Percentiles rank a stretch among this genome's conserved stretches.
phyloP scores from a whole-genome alignment of 2,888 invertebrate genomes.

The Neria commutata region DNA sequence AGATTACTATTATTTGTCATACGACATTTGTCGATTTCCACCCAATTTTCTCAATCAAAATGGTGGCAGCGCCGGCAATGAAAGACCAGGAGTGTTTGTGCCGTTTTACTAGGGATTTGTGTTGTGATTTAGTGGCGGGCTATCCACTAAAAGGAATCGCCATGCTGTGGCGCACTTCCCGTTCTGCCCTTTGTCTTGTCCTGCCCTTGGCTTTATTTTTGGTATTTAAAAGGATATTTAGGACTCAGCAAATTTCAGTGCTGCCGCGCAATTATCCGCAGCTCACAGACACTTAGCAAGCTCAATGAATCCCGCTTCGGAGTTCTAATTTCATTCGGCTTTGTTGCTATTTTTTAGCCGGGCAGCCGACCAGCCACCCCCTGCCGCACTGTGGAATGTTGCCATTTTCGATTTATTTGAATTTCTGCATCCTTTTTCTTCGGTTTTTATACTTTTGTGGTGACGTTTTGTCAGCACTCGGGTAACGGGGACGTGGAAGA shows the following conservation, averaged over 20 bases:
- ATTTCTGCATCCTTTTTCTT: not conserved
- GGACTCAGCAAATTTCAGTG: slow-evolving; percentile 8
- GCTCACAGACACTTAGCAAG: slow-evolving; percentile 40
- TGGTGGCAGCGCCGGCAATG: slow-evolving; percentile 21
- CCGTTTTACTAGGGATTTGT: slow-evolving; percentile 53
- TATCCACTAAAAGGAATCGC: slow-evolving; percentile 24
- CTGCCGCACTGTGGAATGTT: not conserved
- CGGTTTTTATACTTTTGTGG: not conserved
- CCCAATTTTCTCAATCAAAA: not conserved
- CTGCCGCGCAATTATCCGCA: slow-evolving; percentile 1
- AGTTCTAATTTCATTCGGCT: slow-evolving; percentile 6
- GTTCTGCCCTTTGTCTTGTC: not conserved
- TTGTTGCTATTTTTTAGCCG: slow-evolving; percentile 2
- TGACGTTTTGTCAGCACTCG: not conserved
- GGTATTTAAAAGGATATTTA: slow-evolving; percentile 11
- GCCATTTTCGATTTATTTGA: not conserved
- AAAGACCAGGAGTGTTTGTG: no score
- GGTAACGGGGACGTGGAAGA: not conserved
- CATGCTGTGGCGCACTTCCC: not conserved
- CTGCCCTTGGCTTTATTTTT: not conserved
- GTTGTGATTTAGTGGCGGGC: slow-evolving; percentile 50
- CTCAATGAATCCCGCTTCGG: slow-evolving; percentile 51
- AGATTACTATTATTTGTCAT: no score
- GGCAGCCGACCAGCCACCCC: no score
- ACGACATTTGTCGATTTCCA: not conserved